Conservation (phyloP, 2,888 invertebrate species). For the Sthenelais limicola region DNA sequence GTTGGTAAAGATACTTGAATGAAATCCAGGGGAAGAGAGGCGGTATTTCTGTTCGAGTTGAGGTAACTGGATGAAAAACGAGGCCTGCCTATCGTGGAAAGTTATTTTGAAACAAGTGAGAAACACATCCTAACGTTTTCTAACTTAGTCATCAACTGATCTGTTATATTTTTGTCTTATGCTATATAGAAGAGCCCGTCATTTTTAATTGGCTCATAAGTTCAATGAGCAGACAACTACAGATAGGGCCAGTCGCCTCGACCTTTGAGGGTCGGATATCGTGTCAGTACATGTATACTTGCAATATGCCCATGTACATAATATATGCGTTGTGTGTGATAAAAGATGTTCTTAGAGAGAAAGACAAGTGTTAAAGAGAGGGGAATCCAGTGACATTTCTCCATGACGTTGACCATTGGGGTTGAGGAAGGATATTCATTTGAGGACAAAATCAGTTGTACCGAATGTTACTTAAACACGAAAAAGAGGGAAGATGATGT, state of each 20-base stretch:
- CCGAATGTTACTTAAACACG: too few relatives aligned
- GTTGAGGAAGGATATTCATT: too few relatives aligned
- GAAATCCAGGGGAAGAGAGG: too few relatives aligned
- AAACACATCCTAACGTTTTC: conserved; percentile 1
- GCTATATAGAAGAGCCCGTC: background rate
- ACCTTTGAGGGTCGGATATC: too few relatives aligned
- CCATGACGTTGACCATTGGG: conserved; percentile 35
- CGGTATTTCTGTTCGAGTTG: too few relatives aligned
- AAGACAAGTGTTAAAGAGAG: too few relatives aligned
- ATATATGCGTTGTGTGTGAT: conserved; percentile 29
- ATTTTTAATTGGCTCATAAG: background rate
- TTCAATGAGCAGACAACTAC: background rate
- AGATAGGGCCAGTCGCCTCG: background rate
- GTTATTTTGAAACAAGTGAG: background rate
- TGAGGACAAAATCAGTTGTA: too few relatives aligned
- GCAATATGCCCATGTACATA: conserved; percentile 36
- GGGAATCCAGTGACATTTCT: background rate
- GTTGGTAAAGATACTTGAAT: too few relatives aligned
- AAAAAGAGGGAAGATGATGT: too few relatives aligned
- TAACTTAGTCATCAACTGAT: background rate
- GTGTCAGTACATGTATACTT: conserved; percentile 30
- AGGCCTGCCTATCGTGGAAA: background rate
- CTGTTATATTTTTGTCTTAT: background rate
- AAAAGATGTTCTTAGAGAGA: conserved; percentile 24
- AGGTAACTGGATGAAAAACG: too few relatives aligned